These are phyloP conservation scores for Pammene fasciana DNA, from an alignment of 2,888 invertebrate genomes.

Conservation along the genomic window DNA sequence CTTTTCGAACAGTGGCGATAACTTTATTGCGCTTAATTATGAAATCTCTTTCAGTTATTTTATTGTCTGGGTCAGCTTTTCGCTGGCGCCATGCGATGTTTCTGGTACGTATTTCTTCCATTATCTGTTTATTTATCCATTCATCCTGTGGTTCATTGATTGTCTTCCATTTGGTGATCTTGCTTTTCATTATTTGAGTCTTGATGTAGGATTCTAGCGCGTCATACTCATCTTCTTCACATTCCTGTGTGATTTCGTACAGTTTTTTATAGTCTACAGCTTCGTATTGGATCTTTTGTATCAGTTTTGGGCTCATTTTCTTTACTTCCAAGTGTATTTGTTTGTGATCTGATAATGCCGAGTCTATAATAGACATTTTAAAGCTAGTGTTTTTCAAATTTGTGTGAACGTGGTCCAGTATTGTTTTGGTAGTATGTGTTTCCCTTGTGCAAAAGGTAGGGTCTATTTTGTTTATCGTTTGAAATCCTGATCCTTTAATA, in stretches of 20 bases:
- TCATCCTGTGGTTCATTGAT: conserved; percentile 43
- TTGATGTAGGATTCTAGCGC: conserved; percentile 8
- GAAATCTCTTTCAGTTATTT: background rate
- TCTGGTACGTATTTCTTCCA: conserved; percentile 44
- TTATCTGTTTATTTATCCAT: conserved; percentile 47
- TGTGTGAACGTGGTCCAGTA: conserved; percentile 42
- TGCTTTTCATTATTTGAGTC: conserved; percentile 11
- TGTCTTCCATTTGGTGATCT: conserved; percentile 43
- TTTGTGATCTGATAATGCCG: too few relatives aligned
- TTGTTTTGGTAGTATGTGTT: conserved; percentile 31
- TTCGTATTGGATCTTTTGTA: conserved; percentile 31
- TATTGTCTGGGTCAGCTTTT: background rate
- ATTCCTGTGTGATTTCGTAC: conserved; percentile 13
- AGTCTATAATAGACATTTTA: conserved; percentile 41
- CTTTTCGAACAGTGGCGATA: background rate
- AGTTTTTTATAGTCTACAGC: conserved; percentile 41
- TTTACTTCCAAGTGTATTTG: conserved; percentile 44
- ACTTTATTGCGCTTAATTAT: background rate
- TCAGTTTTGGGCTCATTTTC: conserved; percentile 16
- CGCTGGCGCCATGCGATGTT: conserved; percentile 44
- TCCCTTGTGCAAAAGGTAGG: conserved; percentile 40
- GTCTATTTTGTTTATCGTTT: conserved; percentile 42
- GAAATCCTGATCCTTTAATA: conserved; percentile 28
- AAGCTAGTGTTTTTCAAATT: conserved; percentile 35
- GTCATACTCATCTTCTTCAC: background rate